Percentiles rank a stretch among this genome's conserved stretches.
Evolutionary conservation across 1,140 invertebrate species (phyloP).

Genomic region (Drosophila elegans): DNA sequence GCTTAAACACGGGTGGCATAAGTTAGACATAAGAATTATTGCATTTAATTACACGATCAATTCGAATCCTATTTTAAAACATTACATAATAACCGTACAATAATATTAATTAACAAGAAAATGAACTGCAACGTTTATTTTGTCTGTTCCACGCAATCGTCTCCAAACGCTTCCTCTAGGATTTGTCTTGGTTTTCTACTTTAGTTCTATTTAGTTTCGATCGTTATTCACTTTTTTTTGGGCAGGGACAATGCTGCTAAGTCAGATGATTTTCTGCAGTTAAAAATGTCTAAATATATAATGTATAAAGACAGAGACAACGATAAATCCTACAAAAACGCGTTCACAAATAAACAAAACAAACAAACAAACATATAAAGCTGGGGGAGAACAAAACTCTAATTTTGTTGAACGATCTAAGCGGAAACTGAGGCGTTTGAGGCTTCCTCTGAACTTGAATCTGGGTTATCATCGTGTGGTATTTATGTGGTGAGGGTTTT

Average conservation of each 20-base stretch:
- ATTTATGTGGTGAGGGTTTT: conserved; percentile 1
- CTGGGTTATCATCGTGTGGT: conserved; percentile 1
- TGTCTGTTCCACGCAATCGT: conserved; percentile 24
- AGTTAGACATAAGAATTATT: conserved; percentile 60
- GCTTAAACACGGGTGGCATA: conserved; percentile 49
- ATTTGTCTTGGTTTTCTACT: conserved; percentile 45
- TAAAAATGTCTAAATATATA: conserved; percentile 8
- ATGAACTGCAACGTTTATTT: conserved; percentile 56
- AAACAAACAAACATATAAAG: conserved; percentile 2
- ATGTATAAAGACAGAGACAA: background rate
- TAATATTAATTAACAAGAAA: conserved; percentile 73
- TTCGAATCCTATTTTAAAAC: conserved; percentile 62
- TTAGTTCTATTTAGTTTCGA: conserved; percentile 36
- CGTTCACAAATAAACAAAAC: background rate
- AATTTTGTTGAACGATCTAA: background rate
- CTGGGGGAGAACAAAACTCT: conserved; percentile 3
- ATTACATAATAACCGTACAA: conserved; percentile 64
- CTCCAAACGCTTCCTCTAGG: conserved; percentile 30
- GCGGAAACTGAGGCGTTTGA: background rate
- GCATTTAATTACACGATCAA: conserved; percentile 64
- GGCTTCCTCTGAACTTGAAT: background rate
- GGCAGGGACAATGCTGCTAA: conserved; percentile 32
- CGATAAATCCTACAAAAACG: background rate
- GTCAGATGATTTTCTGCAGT: conserved; percentile 16
- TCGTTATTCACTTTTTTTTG: conserved; percentile 2